These are phyloP conservation scores for Charadrius vociferus DNA, from an alignment of 2,113 vertebrate species.

Conservation along the genomic window DNA sequence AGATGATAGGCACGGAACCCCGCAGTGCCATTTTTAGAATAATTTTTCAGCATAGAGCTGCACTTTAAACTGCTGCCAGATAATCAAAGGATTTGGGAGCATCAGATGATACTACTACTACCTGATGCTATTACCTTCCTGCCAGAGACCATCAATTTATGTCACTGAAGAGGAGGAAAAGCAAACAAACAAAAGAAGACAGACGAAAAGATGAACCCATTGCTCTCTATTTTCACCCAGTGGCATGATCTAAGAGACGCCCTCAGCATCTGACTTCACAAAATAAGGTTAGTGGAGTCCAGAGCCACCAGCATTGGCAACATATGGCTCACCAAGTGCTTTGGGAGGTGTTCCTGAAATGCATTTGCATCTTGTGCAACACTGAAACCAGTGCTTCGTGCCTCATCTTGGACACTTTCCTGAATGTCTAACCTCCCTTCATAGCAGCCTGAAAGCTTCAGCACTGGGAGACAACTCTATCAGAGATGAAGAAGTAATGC, in stretches of 20 bases:
- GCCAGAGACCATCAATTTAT: background rate
- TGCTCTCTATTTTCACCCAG: slow-evolving; percentile 4
- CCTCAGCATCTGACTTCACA: background rate
- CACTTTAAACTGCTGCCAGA: background rate
- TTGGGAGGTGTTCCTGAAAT: background rate
- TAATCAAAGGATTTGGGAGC: background rate
- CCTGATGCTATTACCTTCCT: background rate
- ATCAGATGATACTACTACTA: background rate
- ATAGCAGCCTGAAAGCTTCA: background rate
- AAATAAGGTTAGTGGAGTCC: background rate
- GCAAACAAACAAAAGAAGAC: background rate
- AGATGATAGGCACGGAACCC: background rate
- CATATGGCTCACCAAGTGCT: background rate
- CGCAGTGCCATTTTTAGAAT: background rate
- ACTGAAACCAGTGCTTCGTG: background rate
- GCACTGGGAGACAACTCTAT: background rate
- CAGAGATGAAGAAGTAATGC: background rate
- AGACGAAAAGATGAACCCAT: background rate
- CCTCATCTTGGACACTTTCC: background rate
- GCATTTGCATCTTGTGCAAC: fast-evolving
- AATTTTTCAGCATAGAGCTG: background rate
- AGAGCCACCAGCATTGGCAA: background rate
- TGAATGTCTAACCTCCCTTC: background rate
- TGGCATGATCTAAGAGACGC: background rate
- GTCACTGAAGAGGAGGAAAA: background rate